Evolutionary conservation across 2,888 invertebrate genomes (phyloP), one percentile per base, ranked within the genome.

Genomic region (Tenthredo distinguenda): DNA sequence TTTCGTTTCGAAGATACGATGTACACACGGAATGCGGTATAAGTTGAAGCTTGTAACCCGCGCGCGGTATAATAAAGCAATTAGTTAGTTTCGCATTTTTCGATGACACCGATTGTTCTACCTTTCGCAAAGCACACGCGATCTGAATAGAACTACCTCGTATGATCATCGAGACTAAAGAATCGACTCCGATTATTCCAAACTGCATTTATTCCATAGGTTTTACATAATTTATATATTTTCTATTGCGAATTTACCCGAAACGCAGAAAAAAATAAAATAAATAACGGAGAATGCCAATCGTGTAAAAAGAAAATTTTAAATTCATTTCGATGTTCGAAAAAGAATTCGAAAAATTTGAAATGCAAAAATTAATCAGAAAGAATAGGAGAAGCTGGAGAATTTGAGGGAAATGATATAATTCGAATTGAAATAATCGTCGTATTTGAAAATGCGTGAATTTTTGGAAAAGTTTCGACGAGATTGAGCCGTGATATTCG

Each of bases 21-120:
- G 15, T 76, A 47, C 6, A 15, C 47, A 15, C 15, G 31, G 76
- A 50, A 47, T 21, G 50, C 1, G 15, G 40, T 9, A 43, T 40
- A 74, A 21, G 68, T 12, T 34, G 31, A 2, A 37, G 68, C 34
- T 6, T 21, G 26, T 12, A 26, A 15, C 65, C 21, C 10, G 26
- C 65, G 40, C 18, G 9, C 31, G 6, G 76, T 79, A 79, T 79
- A 79, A 79, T 79, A 79, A 79, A 79, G 79, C 79, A 79, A 79
- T 79, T 79, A 58, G 58, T 71, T 71, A 47, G 83, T 50, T 68
- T 62, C 65, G 62, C 50, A 84, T 86, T 86, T 86, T 84, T 47
- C 79, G 79, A 79, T 79, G 79, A 79, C 79, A 79, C 79, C 37
- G 79, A 47, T 47, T 0, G 26, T 26, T 76, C 72, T 9, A 10